Evolutionary conservation across 2,888 invertebrate species (phyloP), one percentile per base, ranked within the genome.

Genomic region (Bombyx huttoni): DNA sequence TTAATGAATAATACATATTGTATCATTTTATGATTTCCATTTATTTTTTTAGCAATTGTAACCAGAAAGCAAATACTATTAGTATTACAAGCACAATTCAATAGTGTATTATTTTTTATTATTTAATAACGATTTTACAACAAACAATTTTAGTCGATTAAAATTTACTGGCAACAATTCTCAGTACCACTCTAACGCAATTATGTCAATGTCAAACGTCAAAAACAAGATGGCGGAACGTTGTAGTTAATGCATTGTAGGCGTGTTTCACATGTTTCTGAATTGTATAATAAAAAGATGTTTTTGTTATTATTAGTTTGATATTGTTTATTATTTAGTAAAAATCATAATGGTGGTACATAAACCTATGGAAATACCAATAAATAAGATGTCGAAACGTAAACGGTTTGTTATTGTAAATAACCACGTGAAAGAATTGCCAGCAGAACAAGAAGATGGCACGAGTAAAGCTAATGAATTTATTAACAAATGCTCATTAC

Each of bases 391-490:
- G 53, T 61, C 64, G 40, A 63, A 65, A 55, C 58, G 58, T 2
- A 68, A 70, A 61, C 73, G 72, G 40, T 68, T 70, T 56, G 59
- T 77, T 57, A 65, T 77, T 57, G 69, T 76, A 10, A 69, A 74
- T 56, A 75, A 77, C 57, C 75, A 76, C 55, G 76, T 77, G 9
- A 64, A 70, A 40, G 73, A 75, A 59, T 56, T 70, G 12, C 53
- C 51, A 13, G 57, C 24, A 45, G 34, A 50, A 13, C 33, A 40
- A 12, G 12, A 40, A 12, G 12, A 34, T 45, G 48, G 40, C 33
- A 8, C 49, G 8, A 48, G 48, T 46, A 47, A 10, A 45, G 45
- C 9, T 1, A 46, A 46, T 12, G 7, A 34, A 59, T 60, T 35
- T 52, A 46, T 34, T 50, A 53, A 47, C 56, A 54, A 54, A 40